Base-by-base conservation (phyloP, 2,797 vertebrate species). In the Ispidina lecontei region DNA sequence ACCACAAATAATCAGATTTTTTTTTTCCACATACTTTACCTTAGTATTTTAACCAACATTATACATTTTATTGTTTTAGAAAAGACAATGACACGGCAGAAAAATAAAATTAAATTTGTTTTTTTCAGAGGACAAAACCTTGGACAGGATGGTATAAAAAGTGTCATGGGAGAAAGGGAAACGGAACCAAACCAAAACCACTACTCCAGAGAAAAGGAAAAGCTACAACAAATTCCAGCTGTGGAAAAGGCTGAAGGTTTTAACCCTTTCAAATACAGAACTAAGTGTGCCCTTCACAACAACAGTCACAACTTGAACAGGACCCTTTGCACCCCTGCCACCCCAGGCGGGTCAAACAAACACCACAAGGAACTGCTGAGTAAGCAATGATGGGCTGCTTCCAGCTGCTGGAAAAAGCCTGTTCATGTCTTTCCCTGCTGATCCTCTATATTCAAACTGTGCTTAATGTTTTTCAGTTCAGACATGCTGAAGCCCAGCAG, bases 401-500 rank as follows among this genome's bases (percentile, higher is more conserved):
- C 87, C 20, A 91, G 83, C 73, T 80, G 35, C 76, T 69, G 87
- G 8, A 87, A 91, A 86, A 76, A 46, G 47, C 69, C 80, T 29
- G 2, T 64, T 98, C 97, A 73, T 96, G 97, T 56, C 97, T 94
- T 41, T 91, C 29, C 28, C 92, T 96, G 78, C 96, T 97, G 95
- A 77, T 60, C 94, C 43, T 92, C 91, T 72, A 98, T 95, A 60
- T 82, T 97, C 90, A 98, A 93, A 54, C 95, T 97, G 91, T 99
- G 99, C 96, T 98, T 98, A 26, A 99, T 77, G 82, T 98, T 98
- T 94, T 96, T 98, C 87, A 99, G 84, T 95, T 99, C 98, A 2
- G 97, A 97, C 99, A 99, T 99, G 96, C 98, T 98, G 96, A 99
- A 99, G 74, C 99, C 99, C 71, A 99, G 93, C 69, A 99, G 97